Evolutionary conservation across 2,797 vertebrate species (phyloP), one percentile per base, ranked within the genome.

Genomic region (Nothura maculosa): DNA sequence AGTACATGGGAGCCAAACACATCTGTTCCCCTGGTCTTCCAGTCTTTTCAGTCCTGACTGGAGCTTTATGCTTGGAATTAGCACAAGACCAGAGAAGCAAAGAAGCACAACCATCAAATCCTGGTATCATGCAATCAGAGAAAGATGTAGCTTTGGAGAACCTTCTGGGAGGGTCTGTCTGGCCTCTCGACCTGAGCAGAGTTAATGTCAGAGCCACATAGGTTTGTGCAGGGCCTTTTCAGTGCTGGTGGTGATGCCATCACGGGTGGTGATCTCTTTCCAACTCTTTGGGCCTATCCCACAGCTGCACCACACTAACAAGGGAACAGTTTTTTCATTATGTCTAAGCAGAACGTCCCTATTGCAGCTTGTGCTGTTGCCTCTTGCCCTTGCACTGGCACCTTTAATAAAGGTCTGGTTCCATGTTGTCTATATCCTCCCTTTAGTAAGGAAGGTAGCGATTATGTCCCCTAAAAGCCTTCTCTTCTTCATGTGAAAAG

Each of bases 191-290:
- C 25, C 34, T 50, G 72, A 61, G 19, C 62, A 79, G 36, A 10
- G 22, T 63, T 50, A 43, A 69, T 32, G 69, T 68, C 58, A 81
- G 43, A 81, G 32, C 17, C 30, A 27, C 5, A 2, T 27, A 17
- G 58, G 32, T 38, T 40, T 70, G n/a, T 28, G 57, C 22, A 63
- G 36, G 32, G 24, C 43, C 43, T 75, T 63, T 36, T 50, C 48
- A 27, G 34, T 19, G 25, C 20, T 70, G 25, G 13, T 47, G 13
- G 50, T 40, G 69, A 40, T 47, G 32, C 52, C 30, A 17, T 69
- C 4, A 4, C 34, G 36, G 48, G 20, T 50, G 69, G 48, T 0
- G 0, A 40, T 63, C 57, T 38, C 20, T 81, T 47, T 60, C 36
- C 43, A 52, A 30, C 15, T 38, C 32, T 57, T 45, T 40, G 43